phyloP scores from a whole-genome alignment of 2,797 vertebrate species.

The Atherinosoma microstoma region DNA sequence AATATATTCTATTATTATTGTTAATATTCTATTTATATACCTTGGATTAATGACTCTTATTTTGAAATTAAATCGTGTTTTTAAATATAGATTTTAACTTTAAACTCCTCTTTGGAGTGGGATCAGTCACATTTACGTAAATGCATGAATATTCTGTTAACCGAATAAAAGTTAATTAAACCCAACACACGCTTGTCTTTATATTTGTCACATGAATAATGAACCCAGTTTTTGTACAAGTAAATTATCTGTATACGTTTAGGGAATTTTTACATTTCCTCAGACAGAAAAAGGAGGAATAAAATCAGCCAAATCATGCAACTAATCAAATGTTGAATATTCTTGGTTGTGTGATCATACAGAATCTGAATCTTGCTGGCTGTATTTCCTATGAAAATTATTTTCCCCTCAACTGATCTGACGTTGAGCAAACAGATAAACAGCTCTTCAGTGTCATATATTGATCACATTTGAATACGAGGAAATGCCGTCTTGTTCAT shows the following conservation, averaged over 20 bases:
- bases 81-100: constrained; percentile 33
- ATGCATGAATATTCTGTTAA: constrained; percentile 54
- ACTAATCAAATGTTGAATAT: neutral
- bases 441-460: constrained; percentile 49
- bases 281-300: neutral
- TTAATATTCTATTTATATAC: constrained; percentile 47
- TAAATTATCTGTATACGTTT: neutral
- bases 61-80: constrained; percentile 32
- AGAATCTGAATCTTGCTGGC: neutral
- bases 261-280: neutral
- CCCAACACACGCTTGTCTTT: constrained; percentile 10
- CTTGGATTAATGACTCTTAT: constrained; percentile 34
- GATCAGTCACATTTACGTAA: constrained; percentile 26
- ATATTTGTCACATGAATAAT: neutral
- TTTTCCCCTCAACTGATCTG: constrained; percentile 8
- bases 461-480: constrained; percentile 47
- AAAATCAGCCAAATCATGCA: neutral
- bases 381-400: neutral
- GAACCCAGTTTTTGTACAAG: neutral
- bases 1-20: constrained; percentile 16
- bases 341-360: neutral
- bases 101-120: constrained; percentile 7
- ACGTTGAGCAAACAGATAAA: constrained; percentile 25
- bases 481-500: constrained; percentile 22
- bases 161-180: constrained; percentile 64